Percentiles rank a stretch among this genome's conserved stretches.
Evolutionary conservation across 2,797 vertebrate genomes (phyloP).

Genomic region (Petrocephalus schoutedeni): DNA sequence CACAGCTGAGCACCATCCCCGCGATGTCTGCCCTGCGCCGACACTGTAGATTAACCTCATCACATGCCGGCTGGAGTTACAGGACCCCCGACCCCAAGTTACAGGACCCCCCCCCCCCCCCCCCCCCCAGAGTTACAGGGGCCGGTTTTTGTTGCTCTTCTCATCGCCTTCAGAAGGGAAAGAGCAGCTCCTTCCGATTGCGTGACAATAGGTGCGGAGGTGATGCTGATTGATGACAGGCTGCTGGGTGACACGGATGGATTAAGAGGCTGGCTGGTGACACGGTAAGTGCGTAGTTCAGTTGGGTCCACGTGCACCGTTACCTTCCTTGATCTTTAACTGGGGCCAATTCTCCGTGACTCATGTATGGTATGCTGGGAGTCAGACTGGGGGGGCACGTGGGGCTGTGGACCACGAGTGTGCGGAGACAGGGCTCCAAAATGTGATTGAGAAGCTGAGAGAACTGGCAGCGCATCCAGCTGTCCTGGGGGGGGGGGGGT

Average conservation of each 20-base stretch:
- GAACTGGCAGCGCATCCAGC: conserved; percentile 13
- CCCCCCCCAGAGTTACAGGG: background rate
- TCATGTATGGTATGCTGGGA: background rate
- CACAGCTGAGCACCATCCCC: background rate
- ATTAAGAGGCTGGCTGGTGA: background rate
- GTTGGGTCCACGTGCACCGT: background rate
- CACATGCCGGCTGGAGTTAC: background rate
- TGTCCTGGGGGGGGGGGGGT: conserved; percentile 33
- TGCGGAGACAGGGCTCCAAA: background rate
- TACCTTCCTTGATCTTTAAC: background rate
- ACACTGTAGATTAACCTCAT: conserved; percentile 3
- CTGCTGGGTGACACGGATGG: background rate
- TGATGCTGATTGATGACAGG: background rate
- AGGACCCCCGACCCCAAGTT: background rate
- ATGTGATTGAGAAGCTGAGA: background rate
- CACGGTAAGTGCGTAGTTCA: background rate
- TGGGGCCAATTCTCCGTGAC: background rate
- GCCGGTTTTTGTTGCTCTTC: background rate
- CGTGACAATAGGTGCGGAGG: background rate
- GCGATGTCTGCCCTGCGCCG: background rate
- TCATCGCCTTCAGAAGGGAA: background rate
- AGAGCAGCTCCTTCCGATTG: background rate
- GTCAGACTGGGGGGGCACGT: background rate
- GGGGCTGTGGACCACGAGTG: background rate
- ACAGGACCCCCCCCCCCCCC: background rate